Base-by-base conservation (phyloP, 2,113 vertebrate species). In the Vidua chalybeata region DNA sequence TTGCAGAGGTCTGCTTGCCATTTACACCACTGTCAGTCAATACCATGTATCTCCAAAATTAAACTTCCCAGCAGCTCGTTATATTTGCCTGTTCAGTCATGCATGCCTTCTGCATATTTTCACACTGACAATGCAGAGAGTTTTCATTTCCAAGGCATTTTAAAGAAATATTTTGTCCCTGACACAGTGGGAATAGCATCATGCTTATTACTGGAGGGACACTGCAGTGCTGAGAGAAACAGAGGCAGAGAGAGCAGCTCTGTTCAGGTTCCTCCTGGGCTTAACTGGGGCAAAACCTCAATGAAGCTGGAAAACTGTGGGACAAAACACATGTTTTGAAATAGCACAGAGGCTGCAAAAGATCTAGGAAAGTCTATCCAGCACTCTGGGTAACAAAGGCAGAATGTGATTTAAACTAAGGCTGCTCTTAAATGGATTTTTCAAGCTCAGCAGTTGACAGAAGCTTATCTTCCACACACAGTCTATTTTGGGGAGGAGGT, bases 21-120 rank as follows among this genome's bases (percentile, higher is more conserved):
- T 94, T 92, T 66, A 80, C 91, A 75, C 68, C 51, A 28, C 75
- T 87, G 84, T 90, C 95, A 91, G 87, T 93, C 94, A 80, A 69
- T 82, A 72, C 84, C 68, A 80, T 80, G 48, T 8, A 63, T 63
- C 90, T 81, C 74, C 84, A 93, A 63, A 92, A 91, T 93, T 92
- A 82, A 96, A 89, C 59, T 67, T 82, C 74, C 78, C 81, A 88
- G 83, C 71, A 87, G 58, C 61, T 94, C 66, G 6, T 91, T 93
- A 81, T 85, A 86, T 94, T 94, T 96, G 80, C 61, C 61, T 89
- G 75, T 45, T 78, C 55, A 87, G 51, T 41, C 72, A 39, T 71
- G 90, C 86, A 63, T 69, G 48, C 54, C 88, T 91, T 84, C 39
- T 66, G 59, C 58, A 33, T 84, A 80, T 92, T 93, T 91, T 94